Percentiles rank a stretch among this genome's conserved stretches.
Conservation (phyloP, 1,140 invertebrate genomes). For the Notospermus geniculatus region DNA sequence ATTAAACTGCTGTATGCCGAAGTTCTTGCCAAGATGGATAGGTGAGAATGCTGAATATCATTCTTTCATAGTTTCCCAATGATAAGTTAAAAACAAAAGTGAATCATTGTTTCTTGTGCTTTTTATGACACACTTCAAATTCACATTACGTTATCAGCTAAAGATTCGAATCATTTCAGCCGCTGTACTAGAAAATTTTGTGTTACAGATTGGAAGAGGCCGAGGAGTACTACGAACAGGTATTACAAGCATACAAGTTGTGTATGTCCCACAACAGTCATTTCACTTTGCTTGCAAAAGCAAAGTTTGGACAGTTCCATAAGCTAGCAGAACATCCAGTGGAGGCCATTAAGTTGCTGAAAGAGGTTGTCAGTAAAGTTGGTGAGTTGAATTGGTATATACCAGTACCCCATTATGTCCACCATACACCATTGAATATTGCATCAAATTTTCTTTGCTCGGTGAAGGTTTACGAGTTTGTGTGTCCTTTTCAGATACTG, state of each 20-base stretch:
- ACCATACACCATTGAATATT: not conserved
- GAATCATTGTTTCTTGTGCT: not conserved
- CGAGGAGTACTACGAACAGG: slow-evolving; percentile 33
- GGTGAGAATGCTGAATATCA: slow-evolving; percentile 26
- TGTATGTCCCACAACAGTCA: slow-evolving; percentile 40
- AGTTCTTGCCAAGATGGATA: slow-evolving; percentile 49
- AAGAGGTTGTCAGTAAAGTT: slow-evolving; percentile 36
- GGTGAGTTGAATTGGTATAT: slow-evolving; percentile 33
- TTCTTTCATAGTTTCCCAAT: not conserved
- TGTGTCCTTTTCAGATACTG: slow-evolving; percentile 29
- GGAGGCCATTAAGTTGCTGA: slow-evolving; percentile 39
- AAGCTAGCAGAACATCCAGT: slow-evolving; percentile 39
- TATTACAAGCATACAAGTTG: slow-evolving; percentile 38
- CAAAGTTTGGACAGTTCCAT: slow-evolving; percentile 47
- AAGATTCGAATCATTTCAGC: no score
- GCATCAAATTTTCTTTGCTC: not conserved
- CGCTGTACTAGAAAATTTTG: no score
- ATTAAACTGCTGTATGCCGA: slow-evolving; percentile 42
- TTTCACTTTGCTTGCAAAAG: slow-evolving; percentile 38
- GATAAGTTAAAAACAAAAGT: slow-evolving; percentile 1
- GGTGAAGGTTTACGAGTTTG: no score
- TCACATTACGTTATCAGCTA: no score
- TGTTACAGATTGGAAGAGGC: slow-evolving; percentile 41
- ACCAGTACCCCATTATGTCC: not conserved
- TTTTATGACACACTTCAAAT: not conserved